Base-by-base conservation (phyloP, 1,140 invertebrate species). In the Drosophila virilis region DNA sequence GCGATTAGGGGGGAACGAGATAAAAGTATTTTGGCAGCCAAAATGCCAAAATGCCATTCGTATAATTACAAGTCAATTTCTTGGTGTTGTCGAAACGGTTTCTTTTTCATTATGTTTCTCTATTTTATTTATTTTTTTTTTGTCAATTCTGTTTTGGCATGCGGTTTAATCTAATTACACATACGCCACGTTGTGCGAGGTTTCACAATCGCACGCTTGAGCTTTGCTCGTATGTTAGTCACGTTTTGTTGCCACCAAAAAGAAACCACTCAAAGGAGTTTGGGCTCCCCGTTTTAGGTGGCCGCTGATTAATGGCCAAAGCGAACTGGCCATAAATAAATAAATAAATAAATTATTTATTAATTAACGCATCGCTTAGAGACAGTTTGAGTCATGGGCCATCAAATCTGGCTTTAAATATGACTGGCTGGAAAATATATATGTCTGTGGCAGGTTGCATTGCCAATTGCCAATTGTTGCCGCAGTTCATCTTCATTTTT, bases 111-210 rank as follows among this genome's bases (percentile, higher is more conserved):
- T 15, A 45, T 45, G 8, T 45, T 8, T 45, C 15, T 45, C 0
- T 45, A 15, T 22, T 17, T 1, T 17, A 17, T 17, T 1, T 17
- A 17, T 28, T 28, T 28, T 28, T 6, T 12, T 48, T 48, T 48
- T 28, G 46, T 64, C 40, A 79, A 46, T 52, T 59, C 71, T 77
- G 69, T 82, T 83, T 88, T 79, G 83, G 83, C 73, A 88, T 88
- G 83, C 84, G 72, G 83, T 83, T 85, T 89, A 90, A 89, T 84
- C 85, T 89, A 89, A 89, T 89, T 89, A 89, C 84, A 90, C 84
- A 89, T 89, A 89, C 85, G 85, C 84, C 84, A 85, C 85, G 84
- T 89, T 80, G 84, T 74, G 84, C 84, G 71, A 60, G 45, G 62
- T 88, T 79, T 79, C 83, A 66, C 79, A 88, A 88, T 68, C 70